Base-by-base conservation (phyloP, 2,888 invertebrate species). In the Coleophora deauratella region DNA sequence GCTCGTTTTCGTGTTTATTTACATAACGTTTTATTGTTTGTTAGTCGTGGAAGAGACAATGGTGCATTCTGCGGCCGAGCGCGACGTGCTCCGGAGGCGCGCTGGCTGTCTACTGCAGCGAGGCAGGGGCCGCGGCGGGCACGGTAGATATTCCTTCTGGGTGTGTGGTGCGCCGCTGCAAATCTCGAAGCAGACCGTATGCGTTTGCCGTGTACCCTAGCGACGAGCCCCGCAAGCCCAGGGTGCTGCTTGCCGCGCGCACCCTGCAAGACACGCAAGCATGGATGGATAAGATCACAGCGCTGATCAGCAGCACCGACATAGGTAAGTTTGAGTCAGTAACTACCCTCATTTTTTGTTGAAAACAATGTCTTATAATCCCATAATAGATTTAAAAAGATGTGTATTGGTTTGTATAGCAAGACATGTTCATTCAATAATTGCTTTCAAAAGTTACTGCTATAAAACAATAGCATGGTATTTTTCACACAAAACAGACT, bases 151-250 rank as follows among this genome's bases (percentile, higher is more conserved):
- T 91, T 43, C 90, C 91, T 0, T 64, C 85, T 12, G 88, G 88
- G 35, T 88, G 90, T 38, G 73, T 88, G 21, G 81, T 91, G 27
- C 88, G 89, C 45, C 76, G 91, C 42, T 89, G 91, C 3, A 89
- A 90, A 57, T 91, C 91, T 11, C 88, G 89, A 53, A 88, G 91
- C 2, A 89, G 91, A 51, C 88, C 88, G 28, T 89, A 89, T 59
- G 91, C 91, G 9, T 92, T 92, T 59, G 91, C 91, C 2, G 87
- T 92, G 45, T 91, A 91, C 57, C 80, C 88, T 7, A 60, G 79
- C 1, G 85, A 81, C 10, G 81, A 86, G 38, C 88, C 86, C 32
- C 79, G 87, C 40, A 90, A 91, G 56, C 90, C 91, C 0, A 73
- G 90, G 10, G 69, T 92, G 11, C 88, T 91, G 47, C 78, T 93